Evolutionary conservation across 2,797 vertebrate species (phyloP), one percentile per base, ranked within the genome.

Genomic region (Tinamus major): DNA sequence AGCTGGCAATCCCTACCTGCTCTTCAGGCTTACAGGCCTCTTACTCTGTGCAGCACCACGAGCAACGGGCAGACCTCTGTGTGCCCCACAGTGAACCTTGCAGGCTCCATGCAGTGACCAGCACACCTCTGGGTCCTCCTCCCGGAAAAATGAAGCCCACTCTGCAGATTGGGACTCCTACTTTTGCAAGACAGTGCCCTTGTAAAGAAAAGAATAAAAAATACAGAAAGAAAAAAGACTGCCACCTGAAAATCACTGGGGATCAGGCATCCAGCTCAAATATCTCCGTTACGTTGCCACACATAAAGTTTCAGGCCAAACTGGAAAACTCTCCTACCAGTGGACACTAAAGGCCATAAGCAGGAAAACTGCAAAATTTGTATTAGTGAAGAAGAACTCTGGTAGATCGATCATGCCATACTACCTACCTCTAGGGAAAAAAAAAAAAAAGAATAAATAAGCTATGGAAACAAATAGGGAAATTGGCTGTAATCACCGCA

Each of bases 401-500:
- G 63, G 85, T 94, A 91, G 87, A 93, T 94, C 51, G 91, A 94
- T 96, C 80, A 79, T 68, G 79, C 78, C 64, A 85, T 27, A 79
- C 15, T 71, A 93, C 85, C 19, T 75, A 93, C 85, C 94, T 85
- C 75, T 77, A 96, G 93, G 90, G 23, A 11, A 23, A 24, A 49
- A 49, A 49, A 49, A 49, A 94, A 89, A 89, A 65, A 91, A 72
- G 35, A 15, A 82, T 41, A 94, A 95, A 96, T 74, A 96, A 96
- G 94, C 93, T 96, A 90, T 21, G 51, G 92, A 92, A 95, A 92
- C 79, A 95, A 81, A 94, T 93, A 92, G 82, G 87, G 55, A 93
- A 94, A 94, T 92, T 61, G 55, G 86, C 58, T 95, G 85, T 72
- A 95, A 72, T 95, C 92, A 89, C 64, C 70, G 37, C 68, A 92